Percentiles rank a stretch among this genome's conserved stretches.
These are phyloP conservation scores for Monodelphis domestica DNA, from an alignment of 2,797 vertebrate species.

Conservation along the genomic window DNA sequence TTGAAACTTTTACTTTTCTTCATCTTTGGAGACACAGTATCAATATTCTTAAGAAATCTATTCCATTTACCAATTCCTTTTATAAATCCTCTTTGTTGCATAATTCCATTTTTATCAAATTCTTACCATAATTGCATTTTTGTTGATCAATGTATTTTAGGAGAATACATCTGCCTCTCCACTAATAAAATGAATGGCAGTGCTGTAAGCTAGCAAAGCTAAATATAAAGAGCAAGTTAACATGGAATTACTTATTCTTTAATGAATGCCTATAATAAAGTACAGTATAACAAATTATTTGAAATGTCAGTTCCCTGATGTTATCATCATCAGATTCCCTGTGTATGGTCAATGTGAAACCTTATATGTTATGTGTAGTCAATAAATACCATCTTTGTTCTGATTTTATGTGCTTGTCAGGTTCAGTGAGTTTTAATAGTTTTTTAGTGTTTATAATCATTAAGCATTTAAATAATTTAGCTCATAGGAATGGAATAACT, in stretches of 20 bases:
- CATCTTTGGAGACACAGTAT: background rate
- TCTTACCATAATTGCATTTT: conserved; percentile 26
- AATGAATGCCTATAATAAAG: conserved; percentile 32
- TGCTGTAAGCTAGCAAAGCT: conserved; percentile 6
- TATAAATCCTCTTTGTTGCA: background rate
- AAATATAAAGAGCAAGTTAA: conserved; percentile 34
- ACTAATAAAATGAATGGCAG: conserved; percentile 33
- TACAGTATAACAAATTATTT: conserved; percentile 30
- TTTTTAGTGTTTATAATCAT: conserved; percentile 51
- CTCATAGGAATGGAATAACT: conserved; percentile 13
- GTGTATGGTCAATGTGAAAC: background rate
- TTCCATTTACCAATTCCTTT: conserved; percentile 33
- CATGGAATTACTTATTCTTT: background rate
- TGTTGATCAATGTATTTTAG: conserved; percentile 26
- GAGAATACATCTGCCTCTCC: background rate
- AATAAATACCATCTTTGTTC: background rate
- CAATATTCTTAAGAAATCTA: background rate
- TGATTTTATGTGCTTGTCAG: background rate
- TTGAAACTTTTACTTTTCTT: background rate
- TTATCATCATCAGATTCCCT: conserved; percentile 1
- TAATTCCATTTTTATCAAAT: conserved; percentile 8
- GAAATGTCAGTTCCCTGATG: background rate
- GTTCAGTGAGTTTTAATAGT: background rate
- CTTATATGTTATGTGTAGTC: conserved; percentile 20
- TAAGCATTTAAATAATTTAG: conserved; percentile 42